Conservation (phyloP, 1,140 invertebrate species). For the Saccostrea glomerata region DNA sequence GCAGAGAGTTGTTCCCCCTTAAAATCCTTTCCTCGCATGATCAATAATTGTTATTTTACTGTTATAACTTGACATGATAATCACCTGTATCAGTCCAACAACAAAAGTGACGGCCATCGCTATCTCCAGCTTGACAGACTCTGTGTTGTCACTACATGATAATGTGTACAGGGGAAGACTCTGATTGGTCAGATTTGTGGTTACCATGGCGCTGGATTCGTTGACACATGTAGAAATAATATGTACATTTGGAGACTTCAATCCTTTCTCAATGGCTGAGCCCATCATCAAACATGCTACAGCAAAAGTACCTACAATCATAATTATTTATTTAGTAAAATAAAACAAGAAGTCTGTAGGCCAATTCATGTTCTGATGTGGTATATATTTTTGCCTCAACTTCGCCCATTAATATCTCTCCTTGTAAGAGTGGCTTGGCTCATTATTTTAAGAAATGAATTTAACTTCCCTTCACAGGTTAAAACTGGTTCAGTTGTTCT, state of each 20-base stretch:
- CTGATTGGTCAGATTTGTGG: constrained; percentile 27
- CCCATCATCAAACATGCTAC: constrained; percentile 79
- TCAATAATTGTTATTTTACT: background rate
- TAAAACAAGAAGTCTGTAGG: background rate
- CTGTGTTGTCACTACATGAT: background rate
- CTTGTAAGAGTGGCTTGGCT: too few species aligned
- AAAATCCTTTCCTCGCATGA: background rate
- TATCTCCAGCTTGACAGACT: constrained; percentile 58
- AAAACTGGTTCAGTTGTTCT: background rate
- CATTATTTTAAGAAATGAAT: too few species aligned
- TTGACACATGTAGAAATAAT: constrained; percentile 42
- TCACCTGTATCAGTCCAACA: constrained; percentile 71
- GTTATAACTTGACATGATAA: background rate
- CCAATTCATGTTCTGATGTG: too few species aligned
- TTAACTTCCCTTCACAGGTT: background rate
- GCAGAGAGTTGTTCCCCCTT: too few species aligned
- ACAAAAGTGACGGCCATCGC: constrained; percentile 72
- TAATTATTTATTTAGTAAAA: background rate
- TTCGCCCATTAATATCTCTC: too few species aligned
- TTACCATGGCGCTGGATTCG: constrained; percentile 8
- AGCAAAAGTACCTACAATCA: constrained; percentile 78
- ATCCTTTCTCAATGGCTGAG: constrained; percentile 71
- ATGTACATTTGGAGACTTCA: constrained; percentile 43
- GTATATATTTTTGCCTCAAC: too few species aligned
- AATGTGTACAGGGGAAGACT: background rate